Evolutionary conservation across 2,113 vertebrate species (phyloP), one percentile per base, ranked within the genome.

Genomic region (Clarias gariepinus): DNA sequence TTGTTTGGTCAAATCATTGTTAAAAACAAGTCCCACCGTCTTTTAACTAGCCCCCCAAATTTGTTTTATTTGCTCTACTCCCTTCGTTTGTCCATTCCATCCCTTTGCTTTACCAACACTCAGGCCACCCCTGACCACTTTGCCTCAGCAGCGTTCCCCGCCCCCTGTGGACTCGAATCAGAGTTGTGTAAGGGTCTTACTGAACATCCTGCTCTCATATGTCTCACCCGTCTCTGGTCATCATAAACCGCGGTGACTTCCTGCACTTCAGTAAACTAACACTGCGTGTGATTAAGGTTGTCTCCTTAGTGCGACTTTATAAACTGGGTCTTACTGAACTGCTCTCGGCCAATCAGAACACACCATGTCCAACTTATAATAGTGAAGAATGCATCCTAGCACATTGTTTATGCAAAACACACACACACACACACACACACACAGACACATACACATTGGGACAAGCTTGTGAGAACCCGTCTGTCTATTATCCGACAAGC

Each of bases 401-500:
- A 63, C 66, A 69, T 13, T 30, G 66, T 69, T n/a, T 16, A 8
- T 47, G 47, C 47, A 47, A n/a, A 9, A n/a, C 25, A 64, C 25
- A n/a, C 11, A 71, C 33, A 41, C 18, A 47, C 33, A 74, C 71
- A 47, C 71, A 74, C 21, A 52, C 47, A n/a, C 74, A 28, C 74
- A n/a, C n/a, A n/a, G n/a, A n/a, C 47, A 53, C 74, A 53, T 16
- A 78, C 0, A 55, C 23, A 53, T 3, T 58, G 13, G 7, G 52
- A 78, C 76, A 13, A 28, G 52, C 16, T 55, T 78, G n/a, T 18
- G 76, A 60, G 55, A 58, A 57, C 78, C 78, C 55, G 30, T 80
- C 55, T 58, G 28, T 80, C 58, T 87, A 55, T 79, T 83, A 68
- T 76, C 80, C 4, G 36, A 85, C 64, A 79, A 87, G 83, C 52